phyloP scores from a whole-genome alignment of 2,888 invertebrate species.

The Lampropteryx suffumata region DNA sequence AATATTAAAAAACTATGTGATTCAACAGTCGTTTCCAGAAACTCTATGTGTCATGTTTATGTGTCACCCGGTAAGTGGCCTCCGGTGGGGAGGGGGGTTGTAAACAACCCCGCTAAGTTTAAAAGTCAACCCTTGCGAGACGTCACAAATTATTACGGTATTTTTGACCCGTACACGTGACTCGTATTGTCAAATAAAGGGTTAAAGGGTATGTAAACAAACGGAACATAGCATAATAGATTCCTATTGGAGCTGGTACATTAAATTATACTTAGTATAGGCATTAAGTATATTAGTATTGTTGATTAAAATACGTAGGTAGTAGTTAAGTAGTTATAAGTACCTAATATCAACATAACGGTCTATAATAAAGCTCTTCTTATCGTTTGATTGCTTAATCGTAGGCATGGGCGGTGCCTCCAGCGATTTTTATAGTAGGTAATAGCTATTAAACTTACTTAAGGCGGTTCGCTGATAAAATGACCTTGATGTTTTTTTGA shows the following conservation, averaged over 20 bases:
- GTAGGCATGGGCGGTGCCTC: neutral
- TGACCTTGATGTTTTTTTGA: too few species aligned
- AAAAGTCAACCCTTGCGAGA: constrained; percentile 67
- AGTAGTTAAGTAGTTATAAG: neutral
- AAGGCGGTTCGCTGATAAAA: too few species aligned
- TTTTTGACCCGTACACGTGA: constrained; percentile 48
- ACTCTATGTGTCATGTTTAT: constrained; percentile 52
- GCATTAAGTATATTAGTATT: neutral
- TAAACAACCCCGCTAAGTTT: constrained; percentile 70
- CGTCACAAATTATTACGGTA: constrained; percentile 68
- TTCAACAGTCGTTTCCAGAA: constrained; percentile 46
- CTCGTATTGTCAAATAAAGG: constrained; percentile 54
- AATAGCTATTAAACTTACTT: too few species aligned
- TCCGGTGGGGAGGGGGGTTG: constrained; percentile 47
- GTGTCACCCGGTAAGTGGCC: constrained; percentile 63
- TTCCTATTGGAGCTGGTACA: too few species aligned
- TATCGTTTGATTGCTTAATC: neutral
- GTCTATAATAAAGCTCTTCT: neutral
- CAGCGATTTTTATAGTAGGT: neutral
- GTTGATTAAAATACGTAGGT: neutral
- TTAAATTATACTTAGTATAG: too few species aligned
- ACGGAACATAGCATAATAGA: neutral
- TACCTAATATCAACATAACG: neutral
- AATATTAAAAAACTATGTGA: too few species aligned
- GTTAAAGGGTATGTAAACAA: neutral